phyloP scores from a whole-genome alignment of 2,113 vertebrate genomes.

The Turdus rufiventris region DNA sequence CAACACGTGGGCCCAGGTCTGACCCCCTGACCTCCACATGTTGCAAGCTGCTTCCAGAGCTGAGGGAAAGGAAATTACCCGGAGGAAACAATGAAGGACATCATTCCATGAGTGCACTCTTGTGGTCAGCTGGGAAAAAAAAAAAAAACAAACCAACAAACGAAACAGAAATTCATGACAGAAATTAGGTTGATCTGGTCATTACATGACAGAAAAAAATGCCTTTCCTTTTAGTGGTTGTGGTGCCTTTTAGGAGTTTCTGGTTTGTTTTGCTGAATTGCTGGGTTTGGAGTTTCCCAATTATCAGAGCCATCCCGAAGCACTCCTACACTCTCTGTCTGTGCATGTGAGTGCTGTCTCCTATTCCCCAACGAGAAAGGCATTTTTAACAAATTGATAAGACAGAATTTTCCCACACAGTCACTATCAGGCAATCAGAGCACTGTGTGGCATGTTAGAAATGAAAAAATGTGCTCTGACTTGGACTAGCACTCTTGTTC shows the following conservation, averaged over 20 bases:
- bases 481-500: not conserved
- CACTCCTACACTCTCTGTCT: not conserved
- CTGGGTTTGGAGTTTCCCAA: not conserved
- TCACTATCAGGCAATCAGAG: not conserved
- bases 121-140: conserved; percentile 16
- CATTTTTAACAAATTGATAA: conserved; percentile 13
- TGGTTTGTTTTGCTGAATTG: conserved; percentile 13
- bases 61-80: conserved; percentile 31
- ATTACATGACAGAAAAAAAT: conserved; percentile 29
- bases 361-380: not conserved
- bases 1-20: not conserved
- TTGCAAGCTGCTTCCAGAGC: conserved; percentile 9
- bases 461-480: not conserved
- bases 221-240: not conserved
- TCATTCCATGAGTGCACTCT: not conserved
- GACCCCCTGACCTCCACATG: not conserved
- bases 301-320: not conserved
- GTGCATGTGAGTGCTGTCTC: not conserved
- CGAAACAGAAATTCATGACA: not conserved
- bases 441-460: not conserved
- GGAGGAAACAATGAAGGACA: not conserved
- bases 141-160: fast-evolving
- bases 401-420: conserved; percentile 6
- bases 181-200: not conserved
- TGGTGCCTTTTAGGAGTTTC: not conserved